Conservation (phyloP, 2,797 vertebrate species). For the Chelon auratus region DNA sequence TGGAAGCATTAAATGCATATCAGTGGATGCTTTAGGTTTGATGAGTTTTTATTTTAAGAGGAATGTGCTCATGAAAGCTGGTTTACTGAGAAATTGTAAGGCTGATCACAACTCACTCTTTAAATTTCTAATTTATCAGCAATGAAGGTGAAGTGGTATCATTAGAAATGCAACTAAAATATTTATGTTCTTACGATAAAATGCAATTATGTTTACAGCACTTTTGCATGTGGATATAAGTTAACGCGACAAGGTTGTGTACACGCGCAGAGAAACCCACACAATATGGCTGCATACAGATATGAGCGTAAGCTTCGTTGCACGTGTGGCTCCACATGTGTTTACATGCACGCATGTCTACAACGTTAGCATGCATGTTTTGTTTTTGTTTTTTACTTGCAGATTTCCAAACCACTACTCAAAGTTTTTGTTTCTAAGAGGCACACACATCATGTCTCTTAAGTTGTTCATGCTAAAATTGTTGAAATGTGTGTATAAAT, state of each 20-base stretch:
- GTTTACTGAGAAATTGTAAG: background rate
- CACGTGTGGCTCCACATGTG: background rate
- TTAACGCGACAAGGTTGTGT: background rate
- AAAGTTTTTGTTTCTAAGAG: constrained; percentile 2
- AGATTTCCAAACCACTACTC: background rate
- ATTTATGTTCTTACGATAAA: no score
- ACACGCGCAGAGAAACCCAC: background rate
- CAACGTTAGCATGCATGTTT: background rate
- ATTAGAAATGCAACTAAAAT: no score
- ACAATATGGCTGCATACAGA: background rate
- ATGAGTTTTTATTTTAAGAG: background rate
- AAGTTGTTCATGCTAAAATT: constrained; percentile 85
- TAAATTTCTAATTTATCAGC: background rate
- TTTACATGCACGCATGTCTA: constrained; percentile 1
- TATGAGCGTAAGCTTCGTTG: background rate
- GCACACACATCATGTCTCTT: constrained; percentile 32
- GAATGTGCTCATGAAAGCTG: background rate
- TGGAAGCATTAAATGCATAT: constrained; percentile 41
- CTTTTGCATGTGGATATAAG: no score
- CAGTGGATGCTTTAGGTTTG: constrained; percentile 13
- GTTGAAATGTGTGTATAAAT: constrained; percentile 73
- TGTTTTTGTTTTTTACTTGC: background rate
- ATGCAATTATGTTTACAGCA: no score
- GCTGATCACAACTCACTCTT: background rate
- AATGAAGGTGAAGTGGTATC: no score